These are phyloP conservation scores for Thecocarcelia acutangulata DNA, from an alignment of 2,888 invertebrate genomes.

Conservation along the genomic window DNA sequence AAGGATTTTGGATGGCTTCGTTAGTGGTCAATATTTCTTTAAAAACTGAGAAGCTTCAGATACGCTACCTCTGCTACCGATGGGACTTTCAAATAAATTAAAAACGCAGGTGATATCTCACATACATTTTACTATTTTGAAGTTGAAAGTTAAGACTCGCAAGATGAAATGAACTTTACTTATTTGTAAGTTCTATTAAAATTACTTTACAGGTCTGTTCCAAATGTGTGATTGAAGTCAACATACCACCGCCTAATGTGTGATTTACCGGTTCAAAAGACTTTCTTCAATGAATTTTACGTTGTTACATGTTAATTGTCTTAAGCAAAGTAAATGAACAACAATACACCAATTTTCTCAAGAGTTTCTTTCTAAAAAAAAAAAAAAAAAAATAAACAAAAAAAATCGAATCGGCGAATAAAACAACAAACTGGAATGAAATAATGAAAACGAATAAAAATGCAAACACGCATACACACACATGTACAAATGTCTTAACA, in stretches of 20 bases:
- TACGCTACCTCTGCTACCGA: too few relatives aligned
- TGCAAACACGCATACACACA: neutral
- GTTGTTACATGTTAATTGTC: slow-evolving; percentile 39
- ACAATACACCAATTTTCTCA: slow-evolving; percentile 17
- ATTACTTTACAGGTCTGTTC: neutral
- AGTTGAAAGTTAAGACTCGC: too few relatives aligned
- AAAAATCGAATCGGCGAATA: neutral
- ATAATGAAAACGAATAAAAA: slow-evolving; percentile 30
- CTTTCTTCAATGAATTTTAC: slow-evolving; percentile 4
- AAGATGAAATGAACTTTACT: too few relatives aligned
- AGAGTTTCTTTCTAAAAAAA: slow-evolving; percentile 39
- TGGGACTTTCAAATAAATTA: too few relatives aligned
- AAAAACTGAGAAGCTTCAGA: too few relatives aligned
- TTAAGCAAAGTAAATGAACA: slow-evolving; percentile 19
- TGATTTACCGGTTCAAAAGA: neutral
- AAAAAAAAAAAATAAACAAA: neutral
- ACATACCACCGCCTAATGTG: neutral
- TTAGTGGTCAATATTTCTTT: too few relatives aligned
- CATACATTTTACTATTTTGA: too few relatives aligned
- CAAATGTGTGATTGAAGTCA: too few relatives aligned
- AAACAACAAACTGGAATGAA: slow-evolving; percentile 22
- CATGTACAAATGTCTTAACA: neutral
- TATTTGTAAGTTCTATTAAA: neutral
- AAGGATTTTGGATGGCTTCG: too few relatives aligned
- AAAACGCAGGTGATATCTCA: too few relatives aligned